Base-by-base conservation (phyloP, 2,888 invertebrate species). In the Octodonta nipae region DNA sequence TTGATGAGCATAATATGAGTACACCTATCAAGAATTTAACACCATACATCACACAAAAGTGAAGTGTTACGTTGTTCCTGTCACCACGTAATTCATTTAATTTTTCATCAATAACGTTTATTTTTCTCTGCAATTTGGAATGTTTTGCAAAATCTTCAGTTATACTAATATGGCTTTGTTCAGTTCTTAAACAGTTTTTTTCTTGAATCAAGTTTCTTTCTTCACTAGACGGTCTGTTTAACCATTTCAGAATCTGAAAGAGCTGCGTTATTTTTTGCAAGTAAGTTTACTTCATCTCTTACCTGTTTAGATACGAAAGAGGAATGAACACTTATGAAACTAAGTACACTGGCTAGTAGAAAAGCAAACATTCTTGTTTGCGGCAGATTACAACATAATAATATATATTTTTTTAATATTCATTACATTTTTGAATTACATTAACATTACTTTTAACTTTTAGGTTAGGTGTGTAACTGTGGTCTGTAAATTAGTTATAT, bases 61-160 rank as follows among this genome's bases (percentile, higher is more conserved):
- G 42, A 28, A 49, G 33, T 10, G 46, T 31, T 30, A 49, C 37
- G 31, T 40, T 46, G 31, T 41, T 46, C 34, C 47, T 49, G 15
- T 40, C 34, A 15, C 25, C 44, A 30, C 43, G 43, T 13, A 52
- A 54, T 17, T 64, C 63, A 47, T 65, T 64, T 15, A 71, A 44
- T 34, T 64, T 52, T 35, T 50, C 53, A 46, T 71, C 69, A n/a
- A 73, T 49, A 43, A 58, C 64, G 41, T 66, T 69, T 13, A 74
- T 69, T 54, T 62, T 68, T 26, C 73, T 58, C 49, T 73, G 73
- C 17, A 73, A 40, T 52, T 69, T 72, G 2, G 72, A 69, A 50
- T 68, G 70, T 17, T 67, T 65, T 4, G 71, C 71, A 56, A 74
- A 74, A 42, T 71, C 65, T 41, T 72, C 70, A 37, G 69, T 69